phyloP scores from a whole-genome alignment of 1,140 invertebrate genomes.

The Camponotus floridanus region DNA sequence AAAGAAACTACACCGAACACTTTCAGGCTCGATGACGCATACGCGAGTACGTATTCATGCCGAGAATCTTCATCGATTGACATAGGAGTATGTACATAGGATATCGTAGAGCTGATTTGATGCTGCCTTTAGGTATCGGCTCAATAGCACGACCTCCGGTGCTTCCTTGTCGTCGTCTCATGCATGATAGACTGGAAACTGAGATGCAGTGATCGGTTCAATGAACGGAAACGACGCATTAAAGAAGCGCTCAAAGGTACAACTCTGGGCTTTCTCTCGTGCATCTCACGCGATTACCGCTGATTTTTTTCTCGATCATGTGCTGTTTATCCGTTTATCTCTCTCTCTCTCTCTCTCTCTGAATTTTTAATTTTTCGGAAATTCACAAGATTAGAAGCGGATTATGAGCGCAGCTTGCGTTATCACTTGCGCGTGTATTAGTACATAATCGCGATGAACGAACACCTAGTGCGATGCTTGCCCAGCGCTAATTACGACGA shows the following conservation, averaged over 20 bases:
- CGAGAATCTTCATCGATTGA: conserved; percentile 53
- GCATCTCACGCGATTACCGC: neutral
- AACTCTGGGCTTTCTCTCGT: neutral
- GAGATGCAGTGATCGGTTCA: conserved; percentile 19
- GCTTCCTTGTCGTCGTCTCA: conserved; percentile 49
- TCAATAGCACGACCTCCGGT: conserved; percentile 43
- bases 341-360: too few relatives aligned
- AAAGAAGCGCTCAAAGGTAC: conserved; percentile 6
- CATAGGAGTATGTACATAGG: conserved; percentile 37
- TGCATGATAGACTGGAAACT: conserved; percentile 42
- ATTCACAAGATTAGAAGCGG: neutral
- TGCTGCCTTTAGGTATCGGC: conserved; percentile 49
- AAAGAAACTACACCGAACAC: neutral
- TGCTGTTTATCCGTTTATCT: too few relatives aligned
- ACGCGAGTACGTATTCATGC: conserved; percentile 18
- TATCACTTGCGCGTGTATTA: conserved; percentile 58
- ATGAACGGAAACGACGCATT: conserved; percentile 15
- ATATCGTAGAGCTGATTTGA: conserved; percentile 57
- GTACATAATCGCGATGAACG: conserved; percentile 17
- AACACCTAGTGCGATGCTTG: conserved; percentile 45
- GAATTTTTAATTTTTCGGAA: conserved; percentile 20
- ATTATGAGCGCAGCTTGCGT: neutral
- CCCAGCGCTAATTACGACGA: conserved; percentile 77
- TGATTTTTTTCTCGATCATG: neutral
- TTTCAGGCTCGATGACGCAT: conserved; percentile 3